Evolutionary conservation across 2,113 vertebrate genomes (phyloP), one percentile per base, ranked within the genome.

Genomic region (Mohoua ochrocephala): DNA sequence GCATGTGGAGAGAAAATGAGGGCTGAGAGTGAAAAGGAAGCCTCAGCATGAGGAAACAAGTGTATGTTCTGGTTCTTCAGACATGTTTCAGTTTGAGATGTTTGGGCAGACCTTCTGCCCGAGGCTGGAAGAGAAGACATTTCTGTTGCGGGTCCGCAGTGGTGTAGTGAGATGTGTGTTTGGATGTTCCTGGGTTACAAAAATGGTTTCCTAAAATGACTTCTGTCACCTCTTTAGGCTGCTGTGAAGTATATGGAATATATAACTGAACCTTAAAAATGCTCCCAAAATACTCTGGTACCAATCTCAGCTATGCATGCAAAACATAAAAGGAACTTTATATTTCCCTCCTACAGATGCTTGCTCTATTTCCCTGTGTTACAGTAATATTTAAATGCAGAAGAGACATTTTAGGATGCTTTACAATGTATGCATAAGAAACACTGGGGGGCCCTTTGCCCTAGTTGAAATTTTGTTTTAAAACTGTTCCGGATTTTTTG

Each of bases 121-220:
- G 3, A 13, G 6, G 30, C 52, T 70, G 77, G 23, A 61, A 47
- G 49, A 45, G 33, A 61, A 57, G 41, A 24, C 7, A 3, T 41
- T 61, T 39, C 39, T 75, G 11, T 70, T 70, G 21, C 0, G 0
- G 31, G 28, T 77, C 37, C 45, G 28, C 14, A 11, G 11, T 53
- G 22, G 10, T n/a, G 7, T 20, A 65, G 37, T 42, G 67, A 74
- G 28, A 41, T 87, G 50, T 57, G n/a, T 84, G 8, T 69, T 44
- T 1, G 6, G 35, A 28, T 53, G 21, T 33, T 71, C 53, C 50
- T 50, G n/a, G 3, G 3, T 81, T 69, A 42, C 1, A 8, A 42
- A 83, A 67, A 35, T 24, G 1, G 50, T 42, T 41, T 70, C n/a
- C 31, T 81, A 50, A 75, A 89, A 78, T 2, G 0, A 57, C 11